Conservation (phyloP, 2,113 vertebrate species). For the Gobio gobio region DNA sequence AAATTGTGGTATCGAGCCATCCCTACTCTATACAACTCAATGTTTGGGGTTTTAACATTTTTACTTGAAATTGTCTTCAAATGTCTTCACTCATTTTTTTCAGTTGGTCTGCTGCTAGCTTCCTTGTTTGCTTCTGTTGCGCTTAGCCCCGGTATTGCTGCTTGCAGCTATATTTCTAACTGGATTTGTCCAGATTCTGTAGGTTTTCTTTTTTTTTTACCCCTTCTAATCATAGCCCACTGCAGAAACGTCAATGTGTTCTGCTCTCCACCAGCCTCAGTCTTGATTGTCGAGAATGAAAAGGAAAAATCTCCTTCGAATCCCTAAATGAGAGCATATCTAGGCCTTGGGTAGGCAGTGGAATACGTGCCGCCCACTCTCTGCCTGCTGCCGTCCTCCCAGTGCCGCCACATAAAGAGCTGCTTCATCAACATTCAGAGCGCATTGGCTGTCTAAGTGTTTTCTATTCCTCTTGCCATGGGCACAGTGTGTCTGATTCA, state of each 20-base stretch:
- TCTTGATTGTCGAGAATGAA: slow-evolving; percentile 23
- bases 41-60: too few relatives aligned
- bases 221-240: slow-evolving; percentile 15
- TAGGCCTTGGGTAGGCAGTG: slow-evolving; percentile 64
- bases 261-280: neutral
- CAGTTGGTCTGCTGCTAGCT: too few relatives aligned
- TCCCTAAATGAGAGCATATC: slow-evolving; percentile 72
- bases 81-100: too few relatives aligned
- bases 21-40: too few relatives aligned
- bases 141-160: too few relatives aligned
- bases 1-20: too few relatives aligned
- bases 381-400: slow-evolving; percentile 64
- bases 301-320: slow-evolving; percentile 65
- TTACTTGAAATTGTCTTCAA: too few relatives aligned
- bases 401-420: slow-evolving; percentile 62
- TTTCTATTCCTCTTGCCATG: slow-evolving; percentile 56
- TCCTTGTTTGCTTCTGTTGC: too few relatives aligned
- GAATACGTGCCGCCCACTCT: slow-evolving; percentile 71
- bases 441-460: slow-evolving; percentile 64
- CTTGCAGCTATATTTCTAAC: too few relatives aligned
- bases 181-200: neutral
- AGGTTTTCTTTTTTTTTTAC: neutral
- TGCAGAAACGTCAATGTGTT: neutral
- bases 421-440: slow-evolving; percentile 75
- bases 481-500: slow-evolving; percentile 63